Evolutionary conservation across 2,888 invertebrate genomes (phyloP), one percentile per base, ranked within the genome.

Genomic region (Venustoraphidia nigricollis): DNA sequence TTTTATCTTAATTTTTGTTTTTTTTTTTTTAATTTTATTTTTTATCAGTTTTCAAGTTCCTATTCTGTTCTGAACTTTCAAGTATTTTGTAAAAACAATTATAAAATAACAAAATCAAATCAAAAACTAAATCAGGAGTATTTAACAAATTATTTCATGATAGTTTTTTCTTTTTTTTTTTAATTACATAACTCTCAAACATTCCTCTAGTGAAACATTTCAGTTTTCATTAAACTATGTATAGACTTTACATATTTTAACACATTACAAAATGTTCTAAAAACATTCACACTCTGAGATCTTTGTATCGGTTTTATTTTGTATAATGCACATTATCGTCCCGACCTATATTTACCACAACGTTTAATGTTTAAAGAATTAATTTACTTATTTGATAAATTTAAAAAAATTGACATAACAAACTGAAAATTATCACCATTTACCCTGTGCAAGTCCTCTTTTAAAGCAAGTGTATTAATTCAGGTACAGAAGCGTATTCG

Each of bases 351-450:
- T 46, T 43, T 48, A 66, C 66, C 66, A 66, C 66, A 67, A 37
- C 13, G 13, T 36, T 37, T 40, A 40, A 13, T 17, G 38, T 38
- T 38, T 38, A 13, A 38, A 13, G 11, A 38, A 38, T n/a, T 38
- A 11, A 38, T 38, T n/a, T 38, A 13, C n/a, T 38, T 38, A 13
- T 11, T 66, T 65, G 64, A 67, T 66, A 65, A 63, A 51, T 66
- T 66, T 66, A 64, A 65, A 66, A 65, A 67, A 67, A 48, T 67
- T 67, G 67, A 67, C 66, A 67, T 66, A 45, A 51, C 66, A 66
- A 66, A 67, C 66, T 66, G 67, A 66, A 66, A 66, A 66, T 67
- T 68, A 68, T 68, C 68, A 68, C 68, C 68, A 66, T 67, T 67
- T 68, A 68, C 68, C 68, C 68, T 68, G 68, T 68, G 68, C 68